phyloP scores from a whole-genome alignment of 2,113 vertebrate species.

The Gulo gulo region DNA sequence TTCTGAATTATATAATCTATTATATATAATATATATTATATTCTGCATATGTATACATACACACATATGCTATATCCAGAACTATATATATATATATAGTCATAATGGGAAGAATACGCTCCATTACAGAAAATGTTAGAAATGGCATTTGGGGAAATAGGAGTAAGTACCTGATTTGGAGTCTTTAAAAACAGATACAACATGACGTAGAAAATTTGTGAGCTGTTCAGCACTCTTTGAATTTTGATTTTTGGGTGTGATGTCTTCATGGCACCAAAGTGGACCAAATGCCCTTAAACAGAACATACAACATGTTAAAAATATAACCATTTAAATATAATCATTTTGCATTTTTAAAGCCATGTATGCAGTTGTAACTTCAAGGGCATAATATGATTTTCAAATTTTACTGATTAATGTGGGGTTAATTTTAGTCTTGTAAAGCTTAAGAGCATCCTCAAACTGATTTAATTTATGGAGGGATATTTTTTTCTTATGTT shows the following conservation, averaged over 20 bases:
- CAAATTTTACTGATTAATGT: neutral
- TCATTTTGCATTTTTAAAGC: neutral
- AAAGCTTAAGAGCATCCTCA: neutral
- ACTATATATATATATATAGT: neutral
- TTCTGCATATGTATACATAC: neutral
- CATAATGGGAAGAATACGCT: neutral
- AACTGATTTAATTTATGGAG: neutral
- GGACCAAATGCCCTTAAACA: conserved; percentile 94
- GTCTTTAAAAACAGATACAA: conserved; percentile 97
- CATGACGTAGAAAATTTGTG: conserved; percentile 94
- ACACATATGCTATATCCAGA: neutral
- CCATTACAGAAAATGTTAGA: neutral
- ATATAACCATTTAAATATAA: neutral
- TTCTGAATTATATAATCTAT: too few species aligned
- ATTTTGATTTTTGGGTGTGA: conserved; percentile 98
- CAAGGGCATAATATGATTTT: neutral
- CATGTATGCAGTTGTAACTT: neutral
- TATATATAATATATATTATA: too few species aligned
- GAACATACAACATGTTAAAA: conserved; percentile 57
- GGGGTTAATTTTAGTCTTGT: neutral
- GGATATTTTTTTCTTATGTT: neutral
- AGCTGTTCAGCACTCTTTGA: conserved; percentile 97
- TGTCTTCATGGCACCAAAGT: conserved; percentile 98
- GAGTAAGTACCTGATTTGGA: conserved; percentile 92
- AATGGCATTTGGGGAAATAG: neutral